phyloP scores from a whole-genome alignment of 2,797 vertebrate species.

The Melanogrammus aeglefinus region DNA sequence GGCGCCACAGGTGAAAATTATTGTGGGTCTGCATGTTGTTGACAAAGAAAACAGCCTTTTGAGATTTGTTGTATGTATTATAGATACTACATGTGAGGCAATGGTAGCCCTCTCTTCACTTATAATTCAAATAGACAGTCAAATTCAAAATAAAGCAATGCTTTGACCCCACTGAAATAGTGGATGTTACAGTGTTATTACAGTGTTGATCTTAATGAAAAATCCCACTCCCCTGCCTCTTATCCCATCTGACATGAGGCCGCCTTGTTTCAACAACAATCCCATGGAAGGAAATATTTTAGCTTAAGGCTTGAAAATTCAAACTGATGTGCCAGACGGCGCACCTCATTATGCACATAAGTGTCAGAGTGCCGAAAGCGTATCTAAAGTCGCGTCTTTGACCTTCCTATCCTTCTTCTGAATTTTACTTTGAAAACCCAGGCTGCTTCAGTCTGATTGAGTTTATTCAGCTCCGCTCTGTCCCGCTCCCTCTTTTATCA shows the following conservation, averaged over 20 bases:
- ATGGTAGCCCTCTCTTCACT: neutral
- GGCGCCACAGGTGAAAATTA: neutral
- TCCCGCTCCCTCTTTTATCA: slow-evolving; percentile 44
- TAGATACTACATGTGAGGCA: neutral
- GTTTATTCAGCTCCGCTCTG: slow-evolving; percentile 13
- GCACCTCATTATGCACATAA: neutral
- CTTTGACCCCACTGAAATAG: neutral
- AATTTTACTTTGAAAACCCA: slow-evolving; percentile 46
- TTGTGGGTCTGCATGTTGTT: neutral
- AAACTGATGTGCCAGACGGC: neutral
- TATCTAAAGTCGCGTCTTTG: slow-evolving; percentile 36
- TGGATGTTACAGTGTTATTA: neutral
- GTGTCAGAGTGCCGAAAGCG: slow-evolving; percentile 15
- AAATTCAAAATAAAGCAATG: neutral
- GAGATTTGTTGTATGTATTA: neutral
- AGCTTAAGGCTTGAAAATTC: neutral
- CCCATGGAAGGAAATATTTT: neutral
- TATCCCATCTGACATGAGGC: neutral
- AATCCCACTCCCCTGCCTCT: neutral
- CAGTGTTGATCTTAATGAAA: neutral
- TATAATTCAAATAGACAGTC: neutral
- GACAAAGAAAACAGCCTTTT: neutral
- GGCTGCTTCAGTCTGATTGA: slow-evolving; percentile 23
- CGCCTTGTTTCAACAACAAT: neutral
- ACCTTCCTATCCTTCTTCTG: slow-evolving; percentile 40